These are phyloP conservation scores for Anomalospiza imberbis DNA, from an alignment of 2,797 vertebrate genomes.

Conservation along the genomic window DNA sequence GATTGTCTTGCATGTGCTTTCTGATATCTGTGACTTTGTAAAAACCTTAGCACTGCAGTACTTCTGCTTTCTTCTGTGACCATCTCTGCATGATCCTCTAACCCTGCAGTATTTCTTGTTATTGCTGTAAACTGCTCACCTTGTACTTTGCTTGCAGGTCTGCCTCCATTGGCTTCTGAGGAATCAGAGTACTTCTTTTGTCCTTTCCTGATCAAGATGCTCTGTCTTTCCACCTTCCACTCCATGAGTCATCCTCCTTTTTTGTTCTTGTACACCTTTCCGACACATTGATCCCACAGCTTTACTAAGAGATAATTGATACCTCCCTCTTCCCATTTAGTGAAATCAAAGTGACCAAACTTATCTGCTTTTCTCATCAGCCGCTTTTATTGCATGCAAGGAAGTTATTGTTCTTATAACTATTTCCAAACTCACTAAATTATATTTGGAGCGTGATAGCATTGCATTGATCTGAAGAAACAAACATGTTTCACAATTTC, in stretches of 20 bases:
- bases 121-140: constrained; percentile 64
- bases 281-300: not conserved
- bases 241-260: constrained; percentile 20
- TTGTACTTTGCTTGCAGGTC: constrained; percentile 48
- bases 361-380: constrained; percentile 1
- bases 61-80: constrained; percentile 64
- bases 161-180: constrained; percentile 47
- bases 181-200: constrained; percentile 52
- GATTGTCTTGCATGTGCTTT: constrained; percentile 40
- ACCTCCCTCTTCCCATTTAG: not conserved
- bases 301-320: constrained; percentile 16
- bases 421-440: not conserved
- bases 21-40: constrained; percentile 51
- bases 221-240: constrained; percentile 17
- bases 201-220: constrained; percentile 49
- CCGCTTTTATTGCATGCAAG: not conserved
- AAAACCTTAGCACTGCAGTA: constrained; percentile 57
- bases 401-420: not conserved
- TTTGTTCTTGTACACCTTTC: constrained; percentile 33
- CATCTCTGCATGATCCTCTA: constrained; percentile 65
- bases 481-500: not conserved
- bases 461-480: not conserved
- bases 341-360: not conserved
- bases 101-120: constrained; percentile 62
- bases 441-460: not conserved